Evolutionary conservation across 2,797 vertebrate species (phyloP).

Genomic region (Chaenodraco wilsoni): DNA sequence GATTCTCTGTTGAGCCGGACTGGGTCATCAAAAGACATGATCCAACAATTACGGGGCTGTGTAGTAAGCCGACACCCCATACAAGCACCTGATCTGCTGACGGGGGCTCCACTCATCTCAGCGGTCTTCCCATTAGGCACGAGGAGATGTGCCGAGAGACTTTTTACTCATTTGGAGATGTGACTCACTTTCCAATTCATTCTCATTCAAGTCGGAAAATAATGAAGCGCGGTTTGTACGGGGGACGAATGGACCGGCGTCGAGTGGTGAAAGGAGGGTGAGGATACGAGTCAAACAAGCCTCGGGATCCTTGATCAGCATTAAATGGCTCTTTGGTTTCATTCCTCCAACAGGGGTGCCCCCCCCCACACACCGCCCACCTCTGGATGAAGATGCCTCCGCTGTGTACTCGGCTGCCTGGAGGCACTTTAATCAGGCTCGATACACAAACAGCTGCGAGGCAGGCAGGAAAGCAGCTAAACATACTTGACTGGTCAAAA

Average conservation of each 20-base stretch:
- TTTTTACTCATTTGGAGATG: slow-evolving; percentile 74
- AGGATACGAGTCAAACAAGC: slow-evolving; percentile 65
- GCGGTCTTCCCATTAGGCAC: slow-evolving; percentile 71
- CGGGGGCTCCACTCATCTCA: slow-evolving; percentile 69
- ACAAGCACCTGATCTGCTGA: slow-evolving; percentile 77
- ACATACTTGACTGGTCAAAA: slow-evolving; percentile 94
- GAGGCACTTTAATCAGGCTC: slow-evolving; percentile 71
- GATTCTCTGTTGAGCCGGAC: slow-evolving; percentile 74
- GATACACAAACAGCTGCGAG: slow-evolving; percentile 75
- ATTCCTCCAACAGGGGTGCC: slow-evolving; percentile 54
- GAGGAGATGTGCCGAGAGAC: slow-evolving; percentile 63
- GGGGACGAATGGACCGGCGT: slow-evolving; percentile 56
- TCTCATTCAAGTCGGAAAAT: slow-evolving; percentile 74
- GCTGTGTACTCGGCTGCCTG: slow-evolving; percentile 51
- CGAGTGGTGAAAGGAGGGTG: slow-evolving; percentile 28
- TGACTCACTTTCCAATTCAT: slow-evolving; percentile 71
- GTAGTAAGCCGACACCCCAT: slow-evolving; percentile 75
- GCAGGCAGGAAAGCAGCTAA: slow-evolving; percentile 75
- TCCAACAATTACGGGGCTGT: slow-evolving; percentile 77
- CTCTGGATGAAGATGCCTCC: slow-evolving; percentile 57
- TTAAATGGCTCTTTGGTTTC: slow-evolving; percentile 79
- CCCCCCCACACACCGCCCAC: slow-evolving; percentile 22
- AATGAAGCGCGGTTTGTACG: slow-evolving; percentile 69
- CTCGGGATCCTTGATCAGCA: slow-evolving; percentile 74
- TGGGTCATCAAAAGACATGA: slow-evolving; percentile 78